Conservation (phyloP, 2,888 invertebrate genomes). For the Morpho deidamia region DNA sequence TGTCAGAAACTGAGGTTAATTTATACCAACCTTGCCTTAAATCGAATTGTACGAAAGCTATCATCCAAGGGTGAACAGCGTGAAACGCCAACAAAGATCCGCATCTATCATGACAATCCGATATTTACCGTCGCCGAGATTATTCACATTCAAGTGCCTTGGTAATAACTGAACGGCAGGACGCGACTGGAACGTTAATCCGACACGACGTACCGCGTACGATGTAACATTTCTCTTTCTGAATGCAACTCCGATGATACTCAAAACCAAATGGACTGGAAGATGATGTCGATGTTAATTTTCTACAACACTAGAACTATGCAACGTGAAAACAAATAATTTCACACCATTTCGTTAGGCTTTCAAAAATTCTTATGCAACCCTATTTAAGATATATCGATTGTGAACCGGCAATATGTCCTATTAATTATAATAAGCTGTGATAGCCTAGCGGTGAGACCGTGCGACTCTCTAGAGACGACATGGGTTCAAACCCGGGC, state of each 20-base stretch:
- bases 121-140: constrained; percentile 16
- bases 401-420: too few species aligned
- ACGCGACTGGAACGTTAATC: constrained; percentile 19
- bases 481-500: too few species aligned
- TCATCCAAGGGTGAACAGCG: background rate
- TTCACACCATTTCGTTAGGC: too few species aligned
- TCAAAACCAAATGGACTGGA: constrained; percentile 11
- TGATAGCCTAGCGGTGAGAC: too few species aligned
- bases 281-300: constrained; percentile 3
- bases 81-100: constrained; percentile 1
- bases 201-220: constrained; percentile 18
- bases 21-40: background rate
- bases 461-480: too few species aligned
- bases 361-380: constrained; percentile 4
- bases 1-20: too few species aligned
- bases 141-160: constrained; percentile 17
- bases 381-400: background rate
- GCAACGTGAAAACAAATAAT: background rate
- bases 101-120: constrained; percentile 18
- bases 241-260: constrained; percentile 10
- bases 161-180: constrained; percentile 1
- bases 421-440: too few species aligned
- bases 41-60: background rate
- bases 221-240: constrained; percentile 15
- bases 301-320: background rate